phyloP scores from a whole-genome alignment of 2,113 vertebrate genomes.

The Ageneiosus marmoratus region DNA sequence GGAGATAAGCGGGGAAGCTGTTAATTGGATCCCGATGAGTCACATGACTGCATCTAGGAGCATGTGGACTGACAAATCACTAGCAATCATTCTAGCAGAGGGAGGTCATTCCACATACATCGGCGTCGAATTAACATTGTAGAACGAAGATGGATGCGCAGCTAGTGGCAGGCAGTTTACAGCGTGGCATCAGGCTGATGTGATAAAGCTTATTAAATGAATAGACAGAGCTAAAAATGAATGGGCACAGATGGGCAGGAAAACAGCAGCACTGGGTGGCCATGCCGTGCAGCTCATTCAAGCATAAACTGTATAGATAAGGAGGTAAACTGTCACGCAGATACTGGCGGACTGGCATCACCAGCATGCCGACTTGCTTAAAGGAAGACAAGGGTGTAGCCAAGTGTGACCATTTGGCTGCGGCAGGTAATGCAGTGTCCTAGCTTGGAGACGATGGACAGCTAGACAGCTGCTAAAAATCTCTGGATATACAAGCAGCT shows the following conservation, averaged over 20 bases:
- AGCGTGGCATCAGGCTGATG: conserved; percentile 34
- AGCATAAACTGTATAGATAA: conserved; percentile 21
- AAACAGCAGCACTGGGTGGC: conserved; percentile 24
- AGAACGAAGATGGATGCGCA: conserved; percentile 51
- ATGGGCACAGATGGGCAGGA: conserved; percentile 40
- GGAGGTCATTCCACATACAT: conserved; percentile 53
- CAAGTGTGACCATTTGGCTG: conserved; percentile 32
- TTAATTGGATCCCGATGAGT: conserved; percentile 47
- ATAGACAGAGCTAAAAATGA: conserved; percentile 48
- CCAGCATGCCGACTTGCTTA: not conserved
- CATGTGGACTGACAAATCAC: conserved; percentile 45
- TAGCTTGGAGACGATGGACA: conserved; percentile 57
- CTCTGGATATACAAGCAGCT: conserved; percentile 63
- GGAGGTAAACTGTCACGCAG: not conserved
- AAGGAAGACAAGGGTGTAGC: not conserved
- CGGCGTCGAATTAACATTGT: conserved; percentile 45
- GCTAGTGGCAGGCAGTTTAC: conserved; percentile 33
- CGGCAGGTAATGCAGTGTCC: conserved; percentile 5
- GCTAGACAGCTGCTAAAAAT: conserved; percentile 71
- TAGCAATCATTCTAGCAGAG: conserved; percentile 48
- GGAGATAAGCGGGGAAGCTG: conserved; percentile 45
- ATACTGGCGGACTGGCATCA: not conserved
- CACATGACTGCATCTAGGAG: conserved; percentile 37
- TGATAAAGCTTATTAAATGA: conserved; percentile 48
- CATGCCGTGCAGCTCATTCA: conserved; percentile 11